Evolutionary conservation across 2,113 vertebrate species (phyloP), one percentile per base, ranked within the genome.

Genomic region (Gobiocypris rarus): DNA sequence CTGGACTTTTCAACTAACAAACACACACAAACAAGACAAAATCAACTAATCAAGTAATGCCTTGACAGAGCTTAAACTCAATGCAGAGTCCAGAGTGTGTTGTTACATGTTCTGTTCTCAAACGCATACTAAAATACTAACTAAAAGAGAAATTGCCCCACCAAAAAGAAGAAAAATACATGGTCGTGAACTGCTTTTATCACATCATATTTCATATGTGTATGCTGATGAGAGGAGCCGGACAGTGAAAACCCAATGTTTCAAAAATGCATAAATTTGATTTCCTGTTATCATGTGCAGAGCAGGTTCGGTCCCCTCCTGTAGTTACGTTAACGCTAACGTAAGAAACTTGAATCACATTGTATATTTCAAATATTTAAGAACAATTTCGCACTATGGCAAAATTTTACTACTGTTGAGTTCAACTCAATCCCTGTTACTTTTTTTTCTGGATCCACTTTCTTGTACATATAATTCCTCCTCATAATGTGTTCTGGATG

Each of bases 21-120:
- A 50, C 22, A n/a, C 2, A 69, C 65, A 54, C 34, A 82, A 73
- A 81, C 79, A 75, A 70, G 26, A 65, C 78, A 79, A 38, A 67
- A 70, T 67, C 7, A 74, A 83, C 22, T 6, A 63, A 75, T 83
- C 75, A 59, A 69, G 76, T 43, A 73, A 79, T 43, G 45, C 48
- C 34, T 70, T 82, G 65, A 82, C n/a, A 82, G 80, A 70, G 28
- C 54, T 50, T 52, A 75, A 75, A 75, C 24, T 17, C 52, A 54
- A 54, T 54, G 6, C 17, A 54, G 52, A 54, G 52, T 54, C 38
- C 0, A 1, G 58, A 43, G 4, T 43, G 59, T 80, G 50, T 4
- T 13, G 74, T 74, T 43, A 24, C 41, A 48, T 67, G 26, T 63
- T 79, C 54, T 43, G 54, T 41, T 13, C 31, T 59, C 54, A 77